Percentiles rank a stretch among this genome's conserved stretches.
Evolutionary conservation across 2,113 vertebrate genomes (phyloP).

Genomic region (Lophura nycthemera): DNA sequence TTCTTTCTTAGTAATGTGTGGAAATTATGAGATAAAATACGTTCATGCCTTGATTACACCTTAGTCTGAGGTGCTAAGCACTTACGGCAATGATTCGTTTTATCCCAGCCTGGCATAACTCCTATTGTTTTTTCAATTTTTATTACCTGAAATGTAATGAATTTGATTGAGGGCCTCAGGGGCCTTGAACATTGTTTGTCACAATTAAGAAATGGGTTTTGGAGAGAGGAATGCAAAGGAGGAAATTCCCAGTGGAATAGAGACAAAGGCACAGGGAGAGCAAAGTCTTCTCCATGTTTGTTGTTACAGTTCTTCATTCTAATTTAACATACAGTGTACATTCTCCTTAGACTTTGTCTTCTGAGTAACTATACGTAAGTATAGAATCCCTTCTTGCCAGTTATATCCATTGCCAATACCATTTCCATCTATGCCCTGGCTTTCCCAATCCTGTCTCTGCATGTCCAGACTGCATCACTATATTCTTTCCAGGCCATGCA

Average conservation of each 20-base stretch:
- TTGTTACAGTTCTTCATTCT: too few relatives aligned
- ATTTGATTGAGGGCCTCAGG: rapidly evolving
- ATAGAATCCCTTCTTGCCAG: too few relatives aligned
- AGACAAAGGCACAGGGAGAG: not conserved
- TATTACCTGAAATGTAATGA: not conserved
- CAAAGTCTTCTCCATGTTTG: not conserved
- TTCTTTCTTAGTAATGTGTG: not conserved
- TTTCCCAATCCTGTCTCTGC: too few relatives aligned
- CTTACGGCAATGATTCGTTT: not conserved
- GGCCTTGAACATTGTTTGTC: not conserved
- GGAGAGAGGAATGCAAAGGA: not conserved
- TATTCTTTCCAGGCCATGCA: too few relatives aligned
- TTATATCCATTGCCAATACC: too few relatives aligned
- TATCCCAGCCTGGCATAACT: not conserved
- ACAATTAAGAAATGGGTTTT: rapidly evolving
- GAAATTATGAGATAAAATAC: not conserved
- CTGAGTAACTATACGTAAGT: too few relatives aligned
- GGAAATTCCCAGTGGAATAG: rapidly evolving
- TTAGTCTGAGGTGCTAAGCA: not conserved
- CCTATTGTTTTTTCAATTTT: not conserved
- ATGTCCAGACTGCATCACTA: too few relatives aligned
- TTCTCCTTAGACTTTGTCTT: too few relatives aligned
- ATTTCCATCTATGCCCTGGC: too few relatives aligned
- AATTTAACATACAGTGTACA: too few relatives aligned
- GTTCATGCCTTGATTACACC: not conserved